phyloP scores from a whole-genome alignment of 2,113 vertebrate genomes.

The Baryphthengus martii region DNA sequence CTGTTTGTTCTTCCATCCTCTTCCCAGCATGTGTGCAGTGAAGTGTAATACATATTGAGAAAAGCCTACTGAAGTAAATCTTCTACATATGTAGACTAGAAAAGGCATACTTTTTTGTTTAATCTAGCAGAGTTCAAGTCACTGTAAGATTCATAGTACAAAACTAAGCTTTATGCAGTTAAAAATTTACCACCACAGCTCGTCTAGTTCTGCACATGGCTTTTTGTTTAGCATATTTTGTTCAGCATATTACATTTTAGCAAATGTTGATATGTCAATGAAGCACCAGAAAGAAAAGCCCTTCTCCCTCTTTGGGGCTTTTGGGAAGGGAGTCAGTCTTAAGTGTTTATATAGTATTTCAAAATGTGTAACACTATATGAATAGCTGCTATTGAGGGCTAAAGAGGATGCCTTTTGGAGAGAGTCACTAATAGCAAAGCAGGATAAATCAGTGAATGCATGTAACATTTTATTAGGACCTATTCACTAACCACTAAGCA shows the following conservation, averaged over 20 bases:
- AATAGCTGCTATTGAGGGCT: background rate
- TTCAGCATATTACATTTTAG: background rate
- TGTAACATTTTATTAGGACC: background rate
- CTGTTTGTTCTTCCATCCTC: background rate
- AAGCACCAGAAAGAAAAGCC: background rate
- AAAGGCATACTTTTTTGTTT: background rate
- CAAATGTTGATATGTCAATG: background rate
- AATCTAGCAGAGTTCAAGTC: background rate
- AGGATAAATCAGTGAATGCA: background rate
- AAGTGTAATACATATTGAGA: background rate
- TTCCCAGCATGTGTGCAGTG: background rate
- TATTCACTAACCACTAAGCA: background rate
- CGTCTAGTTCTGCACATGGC: background rate
- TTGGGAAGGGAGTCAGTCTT: background rate
- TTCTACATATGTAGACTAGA: background rate
- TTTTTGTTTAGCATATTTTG: background rate
- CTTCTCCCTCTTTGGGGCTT: background rate
- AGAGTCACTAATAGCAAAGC: background rate
- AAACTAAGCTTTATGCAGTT: background rate
- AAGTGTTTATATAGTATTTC: background rate
- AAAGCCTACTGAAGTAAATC: background rate
- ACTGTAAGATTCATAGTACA: background rate
- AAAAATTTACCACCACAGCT: background rate
- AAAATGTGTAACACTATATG: background rate
- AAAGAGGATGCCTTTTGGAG: background rate